Evolutionary conservation across 2,888 invertebrate genomes (phyloP).

Genomic region (Lasioglossum pauxillum): DNA sequence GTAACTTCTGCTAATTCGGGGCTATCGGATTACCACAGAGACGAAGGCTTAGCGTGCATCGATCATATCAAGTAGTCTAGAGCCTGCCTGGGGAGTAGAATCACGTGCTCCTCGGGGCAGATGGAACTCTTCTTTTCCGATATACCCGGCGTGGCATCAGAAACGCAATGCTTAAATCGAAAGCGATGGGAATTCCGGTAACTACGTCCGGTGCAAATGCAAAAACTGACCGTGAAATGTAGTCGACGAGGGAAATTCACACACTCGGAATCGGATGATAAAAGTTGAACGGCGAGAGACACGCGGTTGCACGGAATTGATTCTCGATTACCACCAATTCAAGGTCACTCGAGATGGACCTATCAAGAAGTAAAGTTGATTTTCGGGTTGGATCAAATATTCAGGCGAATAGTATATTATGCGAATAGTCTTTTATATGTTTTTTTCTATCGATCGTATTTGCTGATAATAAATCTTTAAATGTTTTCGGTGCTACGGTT

Average conservation of each 20-base stretch:
- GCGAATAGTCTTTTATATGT: too few species aligned
- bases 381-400: not conserved
- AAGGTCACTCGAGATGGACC: not conserved
- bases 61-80: conserved; percentile 37
- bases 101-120: not conserved
- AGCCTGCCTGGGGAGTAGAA: conserved; percentile 8
- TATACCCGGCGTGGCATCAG: not conserved
- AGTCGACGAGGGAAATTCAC: conserved; percentile 5
- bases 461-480: too few species aligned
- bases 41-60: conserved; percentile 23
- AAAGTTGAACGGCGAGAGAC: conserved; percentile 22
- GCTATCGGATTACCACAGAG: not conserved
- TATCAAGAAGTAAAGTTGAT: not conserved
- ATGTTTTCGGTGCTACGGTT: too few species aligned
- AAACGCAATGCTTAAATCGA: not conserved
- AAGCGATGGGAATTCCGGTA: not conserved
- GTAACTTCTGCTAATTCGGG: conserved; percentile 28
- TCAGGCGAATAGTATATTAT: not conserved
- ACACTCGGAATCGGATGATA: conserved; percentile 18
- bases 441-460: too few species aligned
- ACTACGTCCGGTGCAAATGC: not conserved
- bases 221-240: not conserved
- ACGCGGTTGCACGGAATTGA: not conserved
- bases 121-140: not conserved
- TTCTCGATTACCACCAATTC: not conserved